phyloP scores from a whole-genome alignment of 2,797 vertebrate species.

The Chloroceryle amazona region DNA sequence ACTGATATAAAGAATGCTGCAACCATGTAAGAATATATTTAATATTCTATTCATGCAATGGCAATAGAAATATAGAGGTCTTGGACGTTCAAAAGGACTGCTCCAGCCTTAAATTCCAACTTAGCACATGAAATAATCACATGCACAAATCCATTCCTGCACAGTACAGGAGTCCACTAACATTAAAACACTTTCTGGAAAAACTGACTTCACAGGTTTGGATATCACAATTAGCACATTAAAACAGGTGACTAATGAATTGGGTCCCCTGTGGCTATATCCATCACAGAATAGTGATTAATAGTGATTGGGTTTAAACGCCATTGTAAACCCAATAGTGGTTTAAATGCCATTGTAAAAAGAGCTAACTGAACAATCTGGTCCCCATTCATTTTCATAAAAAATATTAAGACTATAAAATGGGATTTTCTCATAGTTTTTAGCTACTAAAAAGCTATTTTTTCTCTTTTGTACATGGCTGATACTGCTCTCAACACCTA shows the following conservation, averaged over 20 bases:
- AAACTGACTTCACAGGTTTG: neutral
- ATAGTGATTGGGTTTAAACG: too few species aligned
- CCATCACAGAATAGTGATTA: neutral
- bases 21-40: neutral
- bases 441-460: neutral
- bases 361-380: neutral
- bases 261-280: neutral
- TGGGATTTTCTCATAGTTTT: neutral
- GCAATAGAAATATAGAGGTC: neutral
- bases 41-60: neutral
- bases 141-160: neutral
- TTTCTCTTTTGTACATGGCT: neutral
- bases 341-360: neutral
- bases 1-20: neutral
- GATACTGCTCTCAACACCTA: neutral
- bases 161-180: neutral
- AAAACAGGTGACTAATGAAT: neutral
- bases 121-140: neutral
- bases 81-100: neutral
- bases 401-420: neutral
- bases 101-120: neutral
- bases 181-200: neutral
- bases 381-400: neutral
- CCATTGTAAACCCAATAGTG: neutral
- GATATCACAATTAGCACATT: neutral